Evolutionary conservation across 1,140 invertebrate species (phyloP), one percentile per base, ranked within the genome.

Genomic region (Subanguina moxae): DNA sequence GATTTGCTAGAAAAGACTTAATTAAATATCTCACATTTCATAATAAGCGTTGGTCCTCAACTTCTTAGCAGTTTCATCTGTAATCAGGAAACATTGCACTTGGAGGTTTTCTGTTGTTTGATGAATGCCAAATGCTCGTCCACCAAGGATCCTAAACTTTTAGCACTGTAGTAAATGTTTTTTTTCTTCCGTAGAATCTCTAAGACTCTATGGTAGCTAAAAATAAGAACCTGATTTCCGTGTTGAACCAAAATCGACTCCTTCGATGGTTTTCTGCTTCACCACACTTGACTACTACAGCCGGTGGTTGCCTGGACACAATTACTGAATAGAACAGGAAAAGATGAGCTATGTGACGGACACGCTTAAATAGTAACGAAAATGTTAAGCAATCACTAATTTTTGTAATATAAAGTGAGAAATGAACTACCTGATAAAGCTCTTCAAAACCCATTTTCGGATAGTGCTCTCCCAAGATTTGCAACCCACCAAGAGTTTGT

Each of bases 181-280:
- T 38, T 38, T 38, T 38, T 56, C 28, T 23, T 23, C 3, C 28
- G 52, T 5, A 23, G 13, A 56, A 56, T 56, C 52, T 3, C 28
- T 56, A 23, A 56, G 21, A 46, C 21, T 46, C 45, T 15, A 46
- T 15, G 15, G 15, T 46, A 46, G 45, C 15, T 15, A 46, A 15
- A 15, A 21, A 19, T 19, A 32, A 62, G 17, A 19, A 82, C 78
- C 79, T 65, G 23, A 82, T 79, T 62, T 82, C 80, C 0, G 80
- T 82, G 42, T 82, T 82, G 52, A 82, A 82, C 79, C 80, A 82
- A 62, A 82, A 81, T 32, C 80, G 66, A 62, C 72, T 75, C 48
- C 80, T 57, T 68, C 80, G 48, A 61, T 82, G 80, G 56, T 82
- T 82, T 57, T 82, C 80, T 21, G 80, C 80, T 46, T 82, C 80